These are phyloP conservation scores for Heteractis magnifica DNA, from an alignment of 92 coral and sea anemone genomes.

Conservation along the genomic window DNA sequence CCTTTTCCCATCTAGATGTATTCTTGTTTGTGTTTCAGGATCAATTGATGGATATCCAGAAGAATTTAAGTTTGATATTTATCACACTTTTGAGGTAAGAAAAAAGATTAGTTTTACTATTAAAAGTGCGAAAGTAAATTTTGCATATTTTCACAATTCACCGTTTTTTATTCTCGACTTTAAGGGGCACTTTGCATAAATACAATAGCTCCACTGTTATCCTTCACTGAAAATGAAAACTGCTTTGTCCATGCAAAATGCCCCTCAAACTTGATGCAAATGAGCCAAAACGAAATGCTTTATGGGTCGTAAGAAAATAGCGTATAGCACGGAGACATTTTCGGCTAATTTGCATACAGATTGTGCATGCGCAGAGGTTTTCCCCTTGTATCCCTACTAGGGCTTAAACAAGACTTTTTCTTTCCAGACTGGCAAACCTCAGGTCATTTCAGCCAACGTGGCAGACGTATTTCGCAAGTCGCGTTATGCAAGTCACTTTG, in stretches of 20 bases:
- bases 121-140: too few species aligned
- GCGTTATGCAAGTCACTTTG: slow-evolving; percentile 65
- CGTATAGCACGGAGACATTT: background rate
- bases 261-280: too few species aligned
- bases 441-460: slow-evolving; percentile 52
- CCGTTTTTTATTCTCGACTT: too few species aligned
- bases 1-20: background rate
- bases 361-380: too few species aligned
- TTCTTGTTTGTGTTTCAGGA: slow-evolving; percentile 41
- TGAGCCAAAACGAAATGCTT: too few species aligned
- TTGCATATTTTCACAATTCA: background rate
- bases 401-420: background rate
- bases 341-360: too few species aligned
- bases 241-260: background rate
- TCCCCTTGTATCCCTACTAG: background rate
- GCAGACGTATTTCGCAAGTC: slow-evolving; percentile 54
- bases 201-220: too few species aligned
- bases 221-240: too few species aligned
- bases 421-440: slow-evolving; percentile 54
- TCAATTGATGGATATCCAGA: slow-evolving; percentile 65
- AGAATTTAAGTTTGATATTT: slow-evolving; percentile 68
- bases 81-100: slow-evolving; percentile 63
- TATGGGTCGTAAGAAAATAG: too few species aligned
- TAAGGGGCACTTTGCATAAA: too few species aligned
- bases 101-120: background rate